A percentile compares a stretch with the other conserved stretches of the same genome.
These are phyloP conservation scores for Spodoptera exigua DNA, from an alignment of 2,888 invertebrate species.

Conservation along the genomic window DNA sequence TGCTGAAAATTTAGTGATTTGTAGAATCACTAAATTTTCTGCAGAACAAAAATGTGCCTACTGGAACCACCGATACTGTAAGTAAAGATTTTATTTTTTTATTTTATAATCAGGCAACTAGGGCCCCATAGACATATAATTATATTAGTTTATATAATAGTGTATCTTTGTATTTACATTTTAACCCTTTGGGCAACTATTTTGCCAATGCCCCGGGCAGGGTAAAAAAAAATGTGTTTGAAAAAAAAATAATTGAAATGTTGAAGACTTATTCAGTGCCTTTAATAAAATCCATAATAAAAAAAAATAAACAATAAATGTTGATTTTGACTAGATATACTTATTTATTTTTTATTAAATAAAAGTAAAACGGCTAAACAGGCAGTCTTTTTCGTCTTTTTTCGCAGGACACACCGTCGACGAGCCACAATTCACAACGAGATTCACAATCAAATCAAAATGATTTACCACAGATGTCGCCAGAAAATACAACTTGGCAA, in stretches of 20 bases:
- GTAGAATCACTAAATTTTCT: slow-evolving; percentile 26
- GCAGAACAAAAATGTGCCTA: slow-evolving; percentile 27
- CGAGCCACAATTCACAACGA: slow-evolving; percentile 19
- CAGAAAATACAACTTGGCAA: slow-evolving; percentile 22
- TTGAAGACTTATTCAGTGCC: slow-evolving; percentile 19
- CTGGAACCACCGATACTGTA: slow-evolving; percentile 30
- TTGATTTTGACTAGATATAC: slow-evolving; percentile 32
- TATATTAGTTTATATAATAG: slow-evolving; percentile 17
- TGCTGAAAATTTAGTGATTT: too few relatives aligned
- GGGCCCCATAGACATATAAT: slow-evolving; percentile 9
- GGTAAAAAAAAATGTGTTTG: slow-evolving; percentile 15
- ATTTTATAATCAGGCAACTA: slow-evolving; percentile 8
- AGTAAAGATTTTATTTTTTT: slow-evolving; percentile 15
- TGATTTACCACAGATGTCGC: slow-evolving; percentile 39
- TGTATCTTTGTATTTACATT: slow-evolving; percentile 24
- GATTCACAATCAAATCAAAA: slow-evolving; percentile 37
- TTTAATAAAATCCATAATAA: slow-evolving; percentile 28
- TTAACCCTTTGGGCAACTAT: slow-evolving; percentile 25
- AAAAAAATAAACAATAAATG: slow-evolving; percentile 30
- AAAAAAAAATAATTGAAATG: slow-evolving; percentile 15
- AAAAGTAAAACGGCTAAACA: slow-evolving; percentile 13
- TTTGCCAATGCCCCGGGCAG: slow-evolving; percentile 17
- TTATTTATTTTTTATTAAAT: slow-evolving; percentile 29
- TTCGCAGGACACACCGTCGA: slow-evolving; percentile 27
- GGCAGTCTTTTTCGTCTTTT: slow-evolving; percentile 22